A percentile compares a stretch with the other conserved stretches of the same genome.
These are phyloP conservation scores for Halcyon malimbica DNA, from an alignment of 2,113 vertebrate species.

Conservation along the genomic window DNA sequence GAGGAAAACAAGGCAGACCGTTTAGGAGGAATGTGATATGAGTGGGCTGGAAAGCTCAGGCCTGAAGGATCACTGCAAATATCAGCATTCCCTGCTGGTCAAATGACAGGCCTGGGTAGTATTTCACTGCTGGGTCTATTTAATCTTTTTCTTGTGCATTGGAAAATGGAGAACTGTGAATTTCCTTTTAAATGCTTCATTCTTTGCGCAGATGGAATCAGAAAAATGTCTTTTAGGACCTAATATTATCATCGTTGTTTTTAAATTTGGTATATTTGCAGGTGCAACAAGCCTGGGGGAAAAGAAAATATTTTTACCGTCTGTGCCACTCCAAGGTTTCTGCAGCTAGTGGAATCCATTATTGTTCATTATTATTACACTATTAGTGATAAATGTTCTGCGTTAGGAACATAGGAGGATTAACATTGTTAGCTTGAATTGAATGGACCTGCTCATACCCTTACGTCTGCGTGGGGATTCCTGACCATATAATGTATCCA, in stretches of 20 bases:
- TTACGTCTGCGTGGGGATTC: neutral
- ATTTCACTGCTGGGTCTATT: slow-evolving; percentile 14
- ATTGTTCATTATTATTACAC: neutral
- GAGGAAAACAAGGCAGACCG: neutral
- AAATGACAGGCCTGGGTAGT: slow-evolving; percentile 10
- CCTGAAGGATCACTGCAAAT: neutral
- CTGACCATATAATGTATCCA: neutral
- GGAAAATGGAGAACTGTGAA: neutral
- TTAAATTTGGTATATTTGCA: neutral
- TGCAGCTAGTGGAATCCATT: neutral
- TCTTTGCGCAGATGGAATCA: neutral
- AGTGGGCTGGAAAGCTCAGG: neutral
- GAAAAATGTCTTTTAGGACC: neutral
- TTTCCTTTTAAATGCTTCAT: neutral
- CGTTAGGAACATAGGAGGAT: neutral
- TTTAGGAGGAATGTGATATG: neutral
- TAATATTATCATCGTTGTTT: neutral
- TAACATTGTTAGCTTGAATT: neutral
- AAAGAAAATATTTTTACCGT: neutral
- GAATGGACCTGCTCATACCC: neutral
- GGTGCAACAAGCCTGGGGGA: neutral
- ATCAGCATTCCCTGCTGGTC: slow-evolving; percentile 18
- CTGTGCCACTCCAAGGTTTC: neutral
- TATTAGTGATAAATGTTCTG: neutral
- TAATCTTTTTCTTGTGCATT: neutral